Percentiles rank a stretch among this genome's conserved stretches.
Evolutionary conservation across 2,888 invertebrate genomes (phyloP).

Genomic region (Parnassius glacialis): DNA sequence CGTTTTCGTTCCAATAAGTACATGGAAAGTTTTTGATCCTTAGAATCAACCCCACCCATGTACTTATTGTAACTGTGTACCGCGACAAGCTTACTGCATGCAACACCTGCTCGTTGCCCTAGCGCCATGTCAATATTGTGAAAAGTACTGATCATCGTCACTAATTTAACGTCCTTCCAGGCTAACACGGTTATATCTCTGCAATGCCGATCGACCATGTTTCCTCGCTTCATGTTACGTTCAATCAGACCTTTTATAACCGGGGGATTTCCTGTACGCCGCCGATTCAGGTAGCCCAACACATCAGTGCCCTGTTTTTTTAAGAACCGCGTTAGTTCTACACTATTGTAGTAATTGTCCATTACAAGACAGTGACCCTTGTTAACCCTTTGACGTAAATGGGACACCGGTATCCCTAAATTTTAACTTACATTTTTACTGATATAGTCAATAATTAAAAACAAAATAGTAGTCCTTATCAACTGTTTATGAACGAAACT

Average conservation of each 20-base stretch:
- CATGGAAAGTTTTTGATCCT: conserved; percentile 8
- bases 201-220: not conserved
- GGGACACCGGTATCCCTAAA: no score
- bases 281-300: conserved; percentile 1
- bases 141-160: conserved; percentile 23
- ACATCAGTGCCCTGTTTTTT: not conserved
- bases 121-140: conserved; percentile 1
- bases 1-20: conserved; percentile 32
- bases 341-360: not conserved
- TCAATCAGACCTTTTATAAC: conserved; percentile 1
- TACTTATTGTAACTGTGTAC: conserved; percentile 30
- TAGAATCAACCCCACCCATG: conserved; percentile 33
- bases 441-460: no score
- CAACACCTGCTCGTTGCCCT: not conserved
- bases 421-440: no score
- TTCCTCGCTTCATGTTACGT: not conserved
- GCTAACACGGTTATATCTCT: conserved; percentile 1
- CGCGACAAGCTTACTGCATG: conserved; percentile 4
- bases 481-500: no score
- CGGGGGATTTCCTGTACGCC: not conserved
- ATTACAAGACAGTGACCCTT: not conserved
- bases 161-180: conserved; percentile 31
- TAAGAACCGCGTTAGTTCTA: not conserved
- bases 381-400: no score
- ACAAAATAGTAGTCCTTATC: no score